Evolutionary conservation across 2,888 invertebrate genomes (phyloP).

Genomic region (Glaucopsyche alexis): DNA sequence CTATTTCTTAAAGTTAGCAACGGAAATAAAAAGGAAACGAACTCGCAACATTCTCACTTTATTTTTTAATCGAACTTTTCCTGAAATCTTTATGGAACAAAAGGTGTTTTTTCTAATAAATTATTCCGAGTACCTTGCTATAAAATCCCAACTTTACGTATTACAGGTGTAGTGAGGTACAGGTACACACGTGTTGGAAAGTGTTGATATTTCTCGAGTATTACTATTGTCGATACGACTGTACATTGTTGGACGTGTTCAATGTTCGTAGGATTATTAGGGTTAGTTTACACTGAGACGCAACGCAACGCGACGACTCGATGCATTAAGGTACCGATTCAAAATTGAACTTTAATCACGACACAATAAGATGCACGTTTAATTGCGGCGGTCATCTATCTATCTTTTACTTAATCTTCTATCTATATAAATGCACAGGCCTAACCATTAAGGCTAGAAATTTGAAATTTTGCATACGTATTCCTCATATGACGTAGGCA

Average conservation of each 20-base stretch:
- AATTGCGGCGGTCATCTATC: too few relatives aligned
- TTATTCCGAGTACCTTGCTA: not conserved
- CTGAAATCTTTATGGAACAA: not conserved
- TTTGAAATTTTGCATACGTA: too few relatives aligned
- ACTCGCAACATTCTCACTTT: not conserved
- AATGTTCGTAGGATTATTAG: not conserved
- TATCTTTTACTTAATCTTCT: too few relatives aligned
- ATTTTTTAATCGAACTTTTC: conserved; percentile 4
- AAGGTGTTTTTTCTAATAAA: conserved; percentile 15
- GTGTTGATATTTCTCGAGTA: conserved; percentile 2
- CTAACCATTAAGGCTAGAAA: too few relatives aligned
- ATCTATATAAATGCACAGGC: too few relatives aligned
- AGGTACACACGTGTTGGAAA: not conserved
- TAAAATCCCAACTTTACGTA: not conserved
- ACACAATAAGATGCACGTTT: too few relatives aligned
- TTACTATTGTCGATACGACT: not conserved
- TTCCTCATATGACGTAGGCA: too few relatives aligned
- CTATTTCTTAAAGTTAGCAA: not conserved
- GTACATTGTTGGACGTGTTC: not conserved
- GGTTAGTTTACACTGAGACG: too few relatives aligned
- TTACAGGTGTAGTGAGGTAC: not conserved
- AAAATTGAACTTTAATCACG: too few relatives aligned
- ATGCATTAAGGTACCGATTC: too few relatives aligned
- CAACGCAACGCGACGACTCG: too few relatives aligned
- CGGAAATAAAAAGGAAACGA: not conserved